Evolutionary conservation across 1,140 invertebrate genomes (phyloP), one percentile per base, ranked within the genome.

Genomic region (Calephelis nemesis): DNA sequence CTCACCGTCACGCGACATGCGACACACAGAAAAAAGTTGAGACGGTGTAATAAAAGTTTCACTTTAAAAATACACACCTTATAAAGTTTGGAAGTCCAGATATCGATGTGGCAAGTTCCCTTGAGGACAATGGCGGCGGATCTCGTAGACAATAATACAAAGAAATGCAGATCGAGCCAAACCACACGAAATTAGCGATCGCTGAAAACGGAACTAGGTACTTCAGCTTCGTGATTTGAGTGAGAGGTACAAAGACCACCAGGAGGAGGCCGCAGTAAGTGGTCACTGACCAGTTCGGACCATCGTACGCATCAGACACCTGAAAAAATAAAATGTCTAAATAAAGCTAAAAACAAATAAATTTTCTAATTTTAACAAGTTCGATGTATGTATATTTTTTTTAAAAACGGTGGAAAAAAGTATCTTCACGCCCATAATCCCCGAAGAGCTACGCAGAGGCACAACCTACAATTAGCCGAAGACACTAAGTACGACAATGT

Each of bases 161-260:
- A 0, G 94, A 96, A 45, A 96, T 95, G 4, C 78, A 92, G 47
- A 97, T 95, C 0, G 95, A 94, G 0, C 93, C 83, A 1, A 96
- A 88, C 89, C 96, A 95, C 47, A 95, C 95, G 15, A 94, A 77
- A 73, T 96, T 96, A 12, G 96, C 96, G 5, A 95, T 69, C 1
- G 94, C 92, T 0, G 96, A 97, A 83, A 96, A 96, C 0, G 96
- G 96, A 12, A 96, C 95, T 69, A 97, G 82, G 76, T 94, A 95
- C 75, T 95, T 96, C 1, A 97, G 88, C 69, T 95, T 94, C 13
- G 95, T 91, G 63, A 96, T 94, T 75, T 95, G 94, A 3, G 94
- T 94, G 12, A 95, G 82, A 0, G 94, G 83, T 8, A 95, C 72
- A 5, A 95, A 78, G 0, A 94, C 92, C 0, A 95, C 84, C 7